Evolutionary conservation across 2,888 invertebrate species (phyloP).

Genomic region (Rugalucina vietnamica): DNA sequence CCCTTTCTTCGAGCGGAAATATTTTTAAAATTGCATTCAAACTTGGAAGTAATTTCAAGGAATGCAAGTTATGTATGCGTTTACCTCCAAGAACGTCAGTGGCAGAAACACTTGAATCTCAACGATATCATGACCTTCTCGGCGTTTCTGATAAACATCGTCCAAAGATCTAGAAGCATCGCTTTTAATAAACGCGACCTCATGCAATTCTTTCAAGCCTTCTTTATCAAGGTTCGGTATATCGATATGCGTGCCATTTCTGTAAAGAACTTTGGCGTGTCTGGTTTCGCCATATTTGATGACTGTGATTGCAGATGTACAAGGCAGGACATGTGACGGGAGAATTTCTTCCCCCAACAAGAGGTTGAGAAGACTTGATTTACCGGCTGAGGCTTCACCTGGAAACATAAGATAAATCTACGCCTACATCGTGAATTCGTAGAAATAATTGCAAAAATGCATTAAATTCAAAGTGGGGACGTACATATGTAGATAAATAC

Average conservation of each 20-base stretch:
- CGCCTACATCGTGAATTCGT: too few relatives aligned
- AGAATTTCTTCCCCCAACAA: slow-evolving; percentile 74
- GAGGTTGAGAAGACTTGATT: slow-evolving; percentile 78
- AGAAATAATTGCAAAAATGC: too few relatives aligned
- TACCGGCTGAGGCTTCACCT: slow-evolving; percentile 81
- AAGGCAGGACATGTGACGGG: slow-evolving; percentile 74
- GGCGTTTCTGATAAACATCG: slow-evolving; percentile 45
- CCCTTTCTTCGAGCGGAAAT: too few relatives aligned
- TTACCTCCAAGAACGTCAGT: slow-evolving; percentile 38
- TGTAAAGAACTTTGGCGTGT: slow-evolving; percentile 55
- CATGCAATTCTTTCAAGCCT: slow-evolving; percentile 45
- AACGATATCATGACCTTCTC: slow-evolving; percentile 54
- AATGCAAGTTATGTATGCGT: too few relatives aligned
- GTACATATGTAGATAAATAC: too few relatives aligned
- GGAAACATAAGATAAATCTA: too few relatives aligned
- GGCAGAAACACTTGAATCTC: slow-evolving; percentile 59
- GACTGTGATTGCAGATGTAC: slow-evolving; percentile 76
- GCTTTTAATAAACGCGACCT: slow-evolving; percentile 49
- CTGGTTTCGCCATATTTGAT: slow-evolving; percentile 64
- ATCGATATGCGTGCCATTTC: slow-evolving; percentile 24
- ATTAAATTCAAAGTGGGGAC: too few relatives aligned
- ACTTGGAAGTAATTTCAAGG: too few relatives aligned
- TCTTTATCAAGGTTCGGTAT: slow-evolving; percentile 49
- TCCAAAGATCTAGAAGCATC: neutral
- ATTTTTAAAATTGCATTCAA: too few relatives aligned